Conservation (phyloP, 2,888 invertebrate species). For the Odontomyia ornata region DNA sequence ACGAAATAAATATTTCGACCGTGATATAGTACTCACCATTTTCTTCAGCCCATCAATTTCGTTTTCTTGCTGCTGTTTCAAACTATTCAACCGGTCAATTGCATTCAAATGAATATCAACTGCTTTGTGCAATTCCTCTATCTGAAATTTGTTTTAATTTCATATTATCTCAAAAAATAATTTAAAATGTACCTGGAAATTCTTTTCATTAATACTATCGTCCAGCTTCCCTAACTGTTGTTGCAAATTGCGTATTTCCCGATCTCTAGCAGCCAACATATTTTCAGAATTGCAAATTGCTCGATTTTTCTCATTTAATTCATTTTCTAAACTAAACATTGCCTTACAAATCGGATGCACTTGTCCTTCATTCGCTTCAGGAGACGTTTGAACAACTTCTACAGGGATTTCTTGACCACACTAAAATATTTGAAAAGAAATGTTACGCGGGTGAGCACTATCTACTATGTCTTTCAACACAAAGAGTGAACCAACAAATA, state of each 20-base stretch:
- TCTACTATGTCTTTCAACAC: background rate
- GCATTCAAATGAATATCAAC: conserved; percentile 16
- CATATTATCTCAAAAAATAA: too few species aligned
- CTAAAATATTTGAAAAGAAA: conserved; percentile 25
- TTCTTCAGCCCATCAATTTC: conserved; percentile 5
- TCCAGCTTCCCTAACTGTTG: background rate
- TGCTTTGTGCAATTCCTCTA: conserved; percentile 24
- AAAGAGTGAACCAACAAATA: background rate
- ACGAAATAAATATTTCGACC: too few species aligned
- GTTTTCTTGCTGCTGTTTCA: background rate
- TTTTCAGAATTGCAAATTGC: conserved; percentile 13
- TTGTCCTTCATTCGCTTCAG: conserved; percentile 14
- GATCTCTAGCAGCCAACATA: background rate
- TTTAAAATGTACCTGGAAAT: background rate
- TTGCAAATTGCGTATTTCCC: conserved; percentile 9
- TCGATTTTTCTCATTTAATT: conserved; percentile 39
- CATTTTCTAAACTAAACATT: conserved; percentile 30
- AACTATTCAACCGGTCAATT: background rate
- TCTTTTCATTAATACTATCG: conserved; percentile 1
- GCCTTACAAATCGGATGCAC: conserved; percentile 43
- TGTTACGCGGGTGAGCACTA: background rate
- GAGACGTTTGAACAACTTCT: background rate
- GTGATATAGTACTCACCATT: conserved; percentile 25
- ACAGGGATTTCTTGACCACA: conserved; percentile 20
- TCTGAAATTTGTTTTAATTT: conserved; percentile 24